Base-by-base conservation (phyloP, 1,140 invertebrate genomes). In the Pogonomyrmex californicus region DNA sequence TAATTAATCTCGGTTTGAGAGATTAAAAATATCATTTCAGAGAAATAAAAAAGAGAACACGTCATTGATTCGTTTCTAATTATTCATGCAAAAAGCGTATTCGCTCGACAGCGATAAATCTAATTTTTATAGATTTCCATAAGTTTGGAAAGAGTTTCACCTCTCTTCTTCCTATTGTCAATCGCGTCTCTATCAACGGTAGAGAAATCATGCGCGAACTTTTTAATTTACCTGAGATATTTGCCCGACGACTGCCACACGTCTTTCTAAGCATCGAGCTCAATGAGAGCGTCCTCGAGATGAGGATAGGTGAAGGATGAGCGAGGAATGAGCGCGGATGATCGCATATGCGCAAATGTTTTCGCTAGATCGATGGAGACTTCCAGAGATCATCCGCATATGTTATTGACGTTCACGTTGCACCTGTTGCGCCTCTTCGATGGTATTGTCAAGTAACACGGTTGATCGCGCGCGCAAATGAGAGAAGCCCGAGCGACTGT, bases 301-400 rank as follows among this genome's bases (percentile, higher is more conserved):
- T 17, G 54, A 47, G 14, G 41, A 65, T 78, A 44, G 17, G 62
- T 23, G 62, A 47, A 49, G 47, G 62, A 79, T 36, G 23, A 41
- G n/a, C 36, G 41, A 38, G 54, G 77, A 62, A 79, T 79, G 77
- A 79, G 54, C 36, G 44, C 44, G 77, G 77, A 79, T 79, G 77
- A 79, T 70, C 36, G 44, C 44, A 79, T 51, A 66, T 66, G 23
- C 47, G 77, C 36, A 81, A 81, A 81, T 54, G 36, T 81, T 81
- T 78, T 81, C 30, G 23, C 23, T 47, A n/a, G 14, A 81, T 54
- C 47, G 44, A 70, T 49, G 10, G 23, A 70, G 14, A 54, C 5
- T 33, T 44, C 23, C 9, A 9, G 47, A 65, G 58, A 65, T 49
- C 4, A 1, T 63, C 30, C 17, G 41, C n/a, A 17, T 76, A 41